phyloP scores from a whole-genome alignment of 2,113 vertebrate species.

The Zapus hudsonius region DNA sequence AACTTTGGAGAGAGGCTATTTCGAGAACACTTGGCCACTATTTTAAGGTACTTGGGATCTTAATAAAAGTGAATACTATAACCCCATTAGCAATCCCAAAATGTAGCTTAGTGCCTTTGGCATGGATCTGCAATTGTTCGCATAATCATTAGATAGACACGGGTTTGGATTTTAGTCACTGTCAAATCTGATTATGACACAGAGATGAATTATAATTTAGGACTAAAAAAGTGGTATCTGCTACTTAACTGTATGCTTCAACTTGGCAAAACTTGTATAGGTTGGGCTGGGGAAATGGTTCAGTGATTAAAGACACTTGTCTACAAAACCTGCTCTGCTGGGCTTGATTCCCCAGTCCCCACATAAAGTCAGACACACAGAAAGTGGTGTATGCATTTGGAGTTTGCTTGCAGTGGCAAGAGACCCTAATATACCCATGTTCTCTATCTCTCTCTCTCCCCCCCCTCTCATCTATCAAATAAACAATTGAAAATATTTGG shows the following conservation, averaged over 20 bases:
- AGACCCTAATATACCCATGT: too few relatives aligned
- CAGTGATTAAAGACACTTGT: too few relatives aligned
- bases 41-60: not conserved
- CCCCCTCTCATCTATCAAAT: too few relatives aligned
- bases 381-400: too few relatives aligned
- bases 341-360: too few relatives aligned
- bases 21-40: not conserved
- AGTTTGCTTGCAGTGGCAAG: too few relatives aligned
- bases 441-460: too few relatives aligned
- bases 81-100: not conserved
- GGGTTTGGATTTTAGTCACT: not conserved
- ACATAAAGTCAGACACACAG: too few relatives aligned
- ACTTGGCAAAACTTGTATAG: not conserved
- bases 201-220: slow-evolving; percentile 10
- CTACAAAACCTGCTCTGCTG: too few relatives aligned
- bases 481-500: too few relatives aligned
- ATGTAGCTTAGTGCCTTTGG: not conserved
- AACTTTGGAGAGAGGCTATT: not conserved
- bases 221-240: not conserved
- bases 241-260: not conserved
- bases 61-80: not conserved
- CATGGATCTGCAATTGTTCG: not conserved
- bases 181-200: not conserved
- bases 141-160: not conserved
- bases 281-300: too few relatives aligned